phyloP scores from a whole-genome alignment of 2,888 invertebrate genomes.

The Polylopha cassiicola region DNA sequence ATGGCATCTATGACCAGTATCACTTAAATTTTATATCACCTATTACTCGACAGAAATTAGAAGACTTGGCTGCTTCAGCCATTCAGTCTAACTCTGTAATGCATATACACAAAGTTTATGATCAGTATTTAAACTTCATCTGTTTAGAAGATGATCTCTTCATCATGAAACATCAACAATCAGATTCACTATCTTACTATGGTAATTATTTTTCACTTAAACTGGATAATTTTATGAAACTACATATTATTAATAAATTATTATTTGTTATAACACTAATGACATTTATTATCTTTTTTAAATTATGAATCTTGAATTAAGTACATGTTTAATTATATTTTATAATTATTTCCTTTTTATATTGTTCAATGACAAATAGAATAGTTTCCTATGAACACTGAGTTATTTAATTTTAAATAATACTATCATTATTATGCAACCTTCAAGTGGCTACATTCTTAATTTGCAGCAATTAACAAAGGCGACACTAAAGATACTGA shows the following conservation, averaged over 20 bases:
- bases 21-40: conserved; percentile 98
- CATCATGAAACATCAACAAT: conserved; percentile 93
- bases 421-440: too few species aligned
- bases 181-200: conserved; percentile 94
- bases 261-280: neutral
- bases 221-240: too few species aligned
- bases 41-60: conserved; percentile 93
- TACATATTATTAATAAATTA: neutral
- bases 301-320: too few species aligned
- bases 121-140: conserved; percentile 99
- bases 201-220: conserved; percentile 79
- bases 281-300: too few species aligned
- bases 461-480: conserved; percentile 88
- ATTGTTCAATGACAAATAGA: too few species aligned
- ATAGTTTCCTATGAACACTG: too few species aligned
- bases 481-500: conserved; percentile 96
- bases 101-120: conserved; percentile 96
- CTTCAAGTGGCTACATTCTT: conserved; percentile 11
- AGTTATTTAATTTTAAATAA: too few species aligned
- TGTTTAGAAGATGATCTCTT: conserved; percentile 98
- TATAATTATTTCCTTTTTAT: conserved; percentile 13
- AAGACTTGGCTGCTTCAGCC: conserved; percentile 95
- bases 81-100: conserved; percentile 93
- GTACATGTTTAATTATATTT: conserved; percentile 6
- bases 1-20: conserved; percentile 94